Conservation (phyloP, 2,888 invertebrate genomes). For the Pristionchus japonicus region DNA sequence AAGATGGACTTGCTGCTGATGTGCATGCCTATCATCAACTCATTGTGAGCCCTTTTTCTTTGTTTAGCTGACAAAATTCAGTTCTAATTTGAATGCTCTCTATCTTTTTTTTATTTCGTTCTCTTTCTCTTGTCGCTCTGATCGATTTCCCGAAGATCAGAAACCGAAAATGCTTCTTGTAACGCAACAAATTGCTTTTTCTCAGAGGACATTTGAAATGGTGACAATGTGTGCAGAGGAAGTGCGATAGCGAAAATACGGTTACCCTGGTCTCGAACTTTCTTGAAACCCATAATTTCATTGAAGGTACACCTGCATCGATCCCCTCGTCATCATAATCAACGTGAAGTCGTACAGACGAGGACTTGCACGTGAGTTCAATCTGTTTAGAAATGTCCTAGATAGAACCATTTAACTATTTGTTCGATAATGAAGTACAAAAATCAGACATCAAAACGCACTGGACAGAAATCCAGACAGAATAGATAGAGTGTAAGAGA, state of each 20-base stretch:
- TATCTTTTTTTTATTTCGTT: too few relatives aligned
- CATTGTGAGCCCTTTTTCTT: background rate
- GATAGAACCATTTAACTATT: too few relatives aligned
- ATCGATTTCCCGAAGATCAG: too few relatives aligned
- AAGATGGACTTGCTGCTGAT: slow-evolving; percentile 29
- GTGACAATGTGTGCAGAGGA: background rate
- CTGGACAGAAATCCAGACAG: too few relatives aligned
- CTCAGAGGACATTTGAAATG: background rate
- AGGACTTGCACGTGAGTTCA: slow-evolving; percentile 4
- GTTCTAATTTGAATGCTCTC: background rate
- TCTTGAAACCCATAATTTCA: background rate
- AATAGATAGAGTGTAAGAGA: too few relatives aligned
- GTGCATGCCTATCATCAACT: slow-evolving; percentile 17
- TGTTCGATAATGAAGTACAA: too few relatives aligned
- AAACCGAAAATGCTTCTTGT: too few relatives aligned
- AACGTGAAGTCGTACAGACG: slow-evolving; percentile 16
- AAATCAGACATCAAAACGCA: too few relatives aligned
- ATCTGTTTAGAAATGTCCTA: too few relatives aligned
- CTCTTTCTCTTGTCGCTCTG: too few relatives aligned
- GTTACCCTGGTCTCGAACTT: background rate
- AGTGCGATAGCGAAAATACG: background rate
- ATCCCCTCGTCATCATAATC: slow-evolving; percentile 24
- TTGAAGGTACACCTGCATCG: background rate
- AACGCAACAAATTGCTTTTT: too few relatives aligned
- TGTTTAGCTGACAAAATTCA: too few relatives aligned